Conservation (phyloP, 2,888 invertebrate genomes). For the Scaptomyza caliginosa region DNA sequence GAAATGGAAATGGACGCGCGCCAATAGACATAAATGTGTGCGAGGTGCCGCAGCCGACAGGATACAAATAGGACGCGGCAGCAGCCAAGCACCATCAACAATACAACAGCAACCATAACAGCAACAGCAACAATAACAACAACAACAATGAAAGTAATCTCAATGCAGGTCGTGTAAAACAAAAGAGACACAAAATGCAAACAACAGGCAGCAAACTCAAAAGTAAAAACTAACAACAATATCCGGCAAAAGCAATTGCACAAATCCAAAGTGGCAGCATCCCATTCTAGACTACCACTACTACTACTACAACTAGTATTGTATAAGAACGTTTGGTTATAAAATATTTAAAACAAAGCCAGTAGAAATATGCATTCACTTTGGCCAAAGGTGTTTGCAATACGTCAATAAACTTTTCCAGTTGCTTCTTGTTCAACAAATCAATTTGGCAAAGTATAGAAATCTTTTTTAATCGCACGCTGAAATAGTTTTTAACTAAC, state of each 20-base stretch:
- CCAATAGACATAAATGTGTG: conserved; percentile 77
- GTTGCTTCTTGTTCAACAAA: neutral
- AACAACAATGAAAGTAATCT: conserved; percentile 54
- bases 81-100: conserved; percentile 45
- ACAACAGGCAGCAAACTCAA: conserved; percentile 64
- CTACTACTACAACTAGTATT: neutral
- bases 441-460: neutral
- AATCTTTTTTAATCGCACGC: neutral
- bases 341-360: conserved; percentile 60
- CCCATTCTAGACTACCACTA: conserved; percentile 14
- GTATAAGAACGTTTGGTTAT: conserved; percentile 17
- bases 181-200: conserved; percentile 66
- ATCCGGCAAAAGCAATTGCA: conserved; percentile 77
- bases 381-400: neutral
- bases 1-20: conserved; percentile 80
- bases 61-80: conserved; percentile 77
- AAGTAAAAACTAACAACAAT: conserved; percentile 76
- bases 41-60: conserved; percentile 63
- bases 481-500: neutral
- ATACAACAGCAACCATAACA: conserved; percentile 15
- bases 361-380: conserved; percentile 30
- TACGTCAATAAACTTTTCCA: conserved; percentile 10
- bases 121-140: conserved; percentile 22
- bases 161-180: conserved; percentile 69
- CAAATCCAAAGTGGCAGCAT: conserved; percentile 62